phyloP scores from a whole-genome alignment of 2,888 invertebrate genomes.

The Poecilus cupreus region DNA sequence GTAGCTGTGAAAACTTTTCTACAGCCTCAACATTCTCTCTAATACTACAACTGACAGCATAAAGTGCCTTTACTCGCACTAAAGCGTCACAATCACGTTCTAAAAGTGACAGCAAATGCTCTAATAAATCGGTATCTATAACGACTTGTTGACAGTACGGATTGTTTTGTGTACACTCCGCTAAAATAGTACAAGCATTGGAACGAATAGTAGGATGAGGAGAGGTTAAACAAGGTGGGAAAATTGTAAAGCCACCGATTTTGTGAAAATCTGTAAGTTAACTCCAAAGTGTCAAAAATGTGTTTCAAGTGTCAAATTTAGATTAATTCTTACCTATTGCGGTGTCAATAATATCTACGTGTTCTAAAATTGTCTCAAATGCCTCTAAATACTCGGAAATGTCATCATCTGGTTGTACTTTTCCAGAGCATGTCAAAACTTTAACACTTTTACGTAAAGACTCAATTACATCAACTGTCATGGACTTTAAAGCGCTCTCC shows the following conservation, averaged over 20 bases:
- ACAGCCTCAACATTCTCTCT: constrained; percentile 75
- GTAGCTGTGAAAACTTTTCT: constrained; percentile 77
- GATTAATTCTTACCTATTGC: constrained; percentile 79
- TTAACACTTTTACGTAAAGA: constrained; percentile 79
- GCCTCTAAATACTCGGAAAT: constrained; percentile 78
- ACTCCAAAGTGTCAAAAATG: neutral
- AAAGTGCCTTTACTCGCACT: constrained; percentile 82
- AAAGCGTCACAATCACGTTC: constrained; percentile 75
- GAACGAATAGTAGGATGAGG: constrained; percentile 78
- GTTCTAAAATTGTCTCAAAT: constrained; percentile 81
- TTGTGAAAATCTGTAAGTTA: constrained; percentile 84
- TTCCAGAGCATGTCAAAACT: constrained; percentile 75
- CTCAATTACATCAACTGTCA: constrained; percentile 83
- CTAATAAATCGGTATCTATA: constrained; percentile 80
- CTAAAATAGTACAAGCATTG: constrained; percentile 81
- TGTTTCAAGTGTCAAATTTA: neutral
- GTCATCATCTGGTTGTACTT: constrained; percentile 73
- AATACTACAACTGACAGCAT: constrained; percentile 84
- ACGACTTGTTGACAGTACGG: constrained; percentile 84
- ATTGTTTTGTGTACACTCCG: constrained; percentile 90
- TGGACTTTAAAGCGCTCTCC: constrained; percentile 80
- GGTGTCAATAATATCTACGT: constrained; percentile 84
- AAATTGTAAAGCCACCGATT: constrained; percentile 86
- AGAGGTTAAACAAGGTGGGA: constrained; percentile 80
- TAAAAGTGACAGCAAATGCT: constrained; percentile 77